These are phyloP conservation scores for Lysandra coridon DNA, from an alignment of 2,888 invertebrate genomes.

Conservation along the genomic window DNA sequence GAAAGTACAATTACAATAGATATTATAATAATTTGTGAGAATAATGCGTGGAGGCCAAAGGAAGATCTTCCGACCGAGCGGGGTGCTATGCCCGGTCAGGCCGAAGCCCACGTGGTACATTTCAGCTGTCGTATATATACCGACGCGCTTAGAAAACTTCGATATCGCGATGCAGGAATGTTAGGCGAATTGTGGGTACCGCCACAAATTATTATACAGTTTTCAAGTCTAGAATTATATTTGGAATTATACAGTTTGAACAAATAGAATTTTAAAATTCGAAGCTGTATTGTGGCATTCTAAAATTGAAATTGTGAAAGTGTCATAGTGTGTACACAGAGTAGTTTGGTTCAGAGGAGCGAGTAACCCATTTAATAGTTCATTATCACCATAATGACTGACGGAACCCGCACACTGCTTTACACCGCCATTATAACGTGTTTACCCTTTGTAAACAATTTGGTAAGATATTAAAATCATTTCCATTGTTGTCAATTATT, in stretches of 20 bases:
- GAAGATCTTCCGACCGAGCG: no score
- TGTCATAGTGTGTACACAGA: slow-evolving; percentile 1
- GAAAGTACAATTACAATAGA: no score
- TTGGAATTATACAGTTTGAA: not conserved
- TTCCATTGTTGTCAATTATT: not conserved
- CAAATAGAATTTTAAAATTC: not conserved
- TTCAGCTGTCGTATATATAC: no score
- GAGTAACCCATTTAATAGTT: slow-evolving; percentile 15
- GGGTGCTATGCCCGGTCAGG: no score
- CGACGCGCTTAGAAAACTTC: no score
- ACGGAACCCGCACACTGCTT: not conserved
- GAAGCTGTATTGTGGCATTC: not conserved
- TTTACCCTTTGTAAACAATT: not conserved
- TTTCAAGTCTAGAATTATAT: no score
- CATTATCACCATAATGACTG: slow-evolving; percentile 10
- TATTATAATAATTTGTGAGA: no score
- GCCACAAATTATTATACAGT: no score
- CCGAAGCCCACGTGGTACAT: no score
- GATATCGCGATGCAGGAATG: no score
- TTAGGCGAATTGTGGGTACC: no score
- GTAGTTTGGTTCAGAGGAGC: slow-evolving; percentile 15
- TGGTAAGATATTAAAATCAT: not conserved
- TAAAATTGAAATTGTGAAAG: not conserved
- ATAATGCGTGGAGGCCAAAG: no score
- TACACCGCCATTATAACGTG: not conserved